Evolutionary conservation across 1,140 invertebrate genomes (phyloP), one percentile per base, ranked within the genome.

Genomic region (Anagrus nilaparvatae): DNA sequence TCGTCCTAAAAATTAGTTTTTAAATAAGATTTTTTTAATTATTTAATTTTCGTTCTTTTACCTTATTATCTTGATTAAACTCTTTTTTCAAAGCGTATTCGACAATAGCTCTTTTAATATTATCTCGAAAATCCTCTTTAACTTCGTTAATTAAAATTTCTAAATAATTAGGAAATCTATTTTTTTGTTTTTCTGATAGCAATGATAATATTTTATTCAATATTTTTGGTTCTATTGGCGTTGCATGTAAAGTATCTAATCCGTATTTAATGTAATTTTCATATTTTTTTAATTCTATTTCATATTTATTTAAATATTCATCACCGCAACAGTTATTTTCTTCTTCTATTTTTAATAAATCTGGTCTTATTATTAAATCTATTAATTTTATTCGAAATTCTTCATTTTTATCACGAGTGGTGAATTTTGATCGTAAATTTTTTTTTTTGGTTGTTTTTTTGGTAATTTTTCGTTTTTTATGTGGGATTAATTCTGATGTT

Each of bases 221-320:
- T 30, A 76, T 72, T 58, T 72, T 72, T 21, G 75, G 70, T 56
- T 78, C 74, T 50, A 92, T 74, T 6, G 86, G 78, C 8, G 84
- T 79, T 0, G 93, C 84, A 57, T 90, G 80, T 44, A 87, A 78
- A 4, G 87, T 91, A 55, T 92, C 87, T 16, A 92, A 81, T 3
- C 89, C 89, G 65, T 91, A 80, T 55, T 80, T 79, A 42, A 93
- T 79, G 52, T 92, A 95, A 67, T 90, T 89, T 58, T 90, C 84
- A 65, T 92, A 93, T 48, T 84, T 71, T 52, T 85, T 63, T 45
- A 84, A 63, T 55, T 83, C 77, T 44, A 75, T 74, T 53, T 86
- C 83, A 13, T 74, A 65, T 2, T 19, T 48, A 42, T 61, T 53
- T 19, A 40, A 43, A 21, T 42, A 30, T 24, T 37, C 25, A 7